These are phyloP conservation scores for Buteo buteo DNA, from an alignment of 2,113 vertebrate species.

Conservation along the genomic window DNA sequence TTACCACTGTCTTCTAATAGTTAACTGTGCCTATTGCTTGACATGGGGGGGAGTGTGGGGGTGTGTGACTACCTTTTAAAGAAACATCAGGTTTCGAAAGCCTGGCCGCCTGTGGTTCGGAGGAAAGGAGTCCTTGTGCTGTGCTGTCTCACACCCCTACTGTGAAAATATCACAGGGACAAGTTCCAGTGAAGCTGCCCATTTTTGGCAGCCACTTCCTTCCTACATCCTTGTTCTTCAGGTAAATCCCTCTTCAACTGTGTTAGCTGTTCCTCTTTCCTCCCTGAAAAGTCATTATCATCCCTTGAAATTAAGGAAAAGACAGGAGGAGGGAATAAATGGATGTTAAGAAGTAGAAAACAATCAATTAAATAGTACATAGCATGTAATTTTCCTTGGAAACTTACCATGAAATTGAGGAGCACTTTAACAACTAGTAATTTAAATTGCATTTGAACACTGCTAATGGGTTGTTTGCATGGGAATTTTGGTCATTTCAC, in stretches of 20 bases:
- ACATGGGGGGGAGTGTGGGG: neutral
- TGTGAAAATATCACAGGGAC: conserved; percentile 6
- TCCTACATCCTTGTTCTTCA: conserved; percentile 56
- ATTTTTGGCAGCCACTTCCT: conserved; percentile 51
- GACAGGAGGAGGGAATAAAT: conserved; percentile 64
- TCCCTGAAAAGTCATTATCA: conserved; percentile 58
- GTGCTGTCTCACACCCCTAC: neutral
- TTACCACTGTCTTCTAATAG: neutral
- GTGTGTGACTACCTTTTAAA: neutral
- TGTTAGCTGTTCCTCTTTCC: neutral
- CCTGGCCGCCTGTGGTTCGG: neutral
- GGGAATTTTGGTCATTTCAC: conserved; percentile 71
- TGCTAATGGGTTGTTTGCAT: conserved; percentile 75
- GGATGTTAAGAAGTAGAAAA: conserved; percentile 78
- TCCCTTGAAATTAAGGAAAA: conserved; percentile 64
- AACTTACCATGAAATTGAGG: conserved; percentile 75
- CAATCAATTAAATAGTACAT: conserved; percentile 78
- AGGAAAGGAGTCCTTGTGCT: neutral
- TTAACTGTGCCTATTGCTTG: neutral
- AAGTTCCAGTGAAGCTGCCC: conserved; percentile 3
- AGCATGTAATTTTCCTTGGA: conserved; percentile 77
- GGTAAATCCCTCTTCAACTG: conserved; percentile 52
- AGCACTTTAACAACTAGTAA: conserved; percentile 74
- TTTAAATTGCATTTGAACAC: conserved; percentile 76
- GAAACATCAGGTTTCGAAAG: neutral